phyloP scores from a whole-genome alignment of 2,888 invertebrate genomes.

The Metellina segmentata region DNA sequence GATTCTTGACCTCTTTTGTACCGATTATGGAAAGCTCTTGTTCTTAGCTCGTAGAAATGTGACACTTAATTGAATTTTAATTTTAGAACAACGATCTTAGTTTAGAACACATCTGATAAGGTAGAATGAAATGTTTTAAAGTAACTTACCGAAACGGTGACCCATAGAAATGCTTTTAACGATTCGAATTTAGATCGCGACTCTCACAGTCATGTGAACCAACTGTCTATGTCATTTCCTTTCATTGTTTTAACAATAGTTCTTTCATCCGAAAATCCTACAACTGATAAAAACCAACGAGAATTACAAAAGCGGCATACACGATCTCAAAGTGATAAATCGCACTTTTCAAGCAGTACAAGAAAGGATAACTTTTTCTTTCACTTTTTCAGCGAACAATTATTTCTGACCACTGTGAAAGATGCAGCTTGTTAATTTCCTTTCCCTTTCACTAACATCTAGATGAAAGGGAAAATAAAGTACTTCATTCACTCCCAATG shows the following conservation, averaged over 20 bases:
- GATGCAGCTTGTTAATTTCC: slow-evolving; percentile 20
- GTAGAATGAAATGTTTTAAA: too few relatives aligned
- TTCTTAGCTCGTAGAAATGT: too few relatives aligned
- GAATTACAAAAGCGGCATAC: not conserved
- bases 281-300: not conserved
- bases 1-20: too few relatives aligned
- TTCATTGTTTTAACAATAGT: slow-evolving; percentile 11
- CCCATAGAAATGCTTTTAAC: too few relatives aligned
- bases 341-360: not conserved
- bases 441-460: not conserved
- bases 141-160: too few relatives aligned
- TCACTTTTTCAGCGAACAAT: slow-evolving; percentile 5
- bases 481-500: not conserved
- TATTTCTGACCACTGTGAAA: slow-evolving; percentile 10
- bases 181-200: too few relatives aligned
- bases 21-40: too few relatives aligned
- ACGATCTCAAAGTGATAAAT: slow-evolving; percentile 29
- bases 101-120: too few relatives aligned
- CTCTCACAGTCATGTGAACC: not conserved
- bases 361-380: not conserved
- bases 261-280: slow-evolving; percentile 1
- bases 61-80: too few relatives aligned
- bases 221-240: not conserved
- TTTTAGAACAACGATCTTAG: too few relatives aligned
- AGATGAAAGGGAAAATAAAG: not conserved